Conservation (phyloP, 1,140 invertebrate species). For the Platyscapa corneri region DNA sequence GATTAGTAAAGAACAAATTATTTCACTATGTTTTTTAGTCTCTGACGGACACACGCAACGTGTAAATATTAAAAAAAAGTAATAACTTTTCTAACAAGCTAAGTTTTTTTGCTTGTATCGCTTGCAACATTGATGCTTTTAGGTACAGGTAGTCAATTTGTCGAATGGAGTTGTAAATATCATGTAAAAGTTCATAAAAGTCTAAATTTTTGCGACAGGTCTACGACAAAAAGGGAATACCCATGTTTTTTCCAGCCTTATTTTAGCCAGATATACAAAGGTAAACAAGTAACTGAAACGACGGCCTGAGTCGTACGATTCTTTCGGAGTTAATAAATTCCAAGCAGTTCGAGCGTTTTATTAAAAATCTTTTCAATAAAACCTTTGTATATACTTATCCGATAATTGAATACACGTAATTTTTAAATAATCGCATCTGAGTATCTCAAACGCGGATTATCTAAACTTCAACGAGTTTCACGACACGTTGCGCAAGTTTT, state of each 20-base stretch:
- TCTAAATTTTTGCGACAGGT: background rate
- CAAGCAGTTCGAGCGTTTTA: too few species aligned
- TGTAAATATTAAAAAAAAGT: too few species aligned
- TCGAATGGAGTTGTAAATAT: background rate
- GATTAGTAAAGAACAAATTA: slow-evolving; percentile 11
- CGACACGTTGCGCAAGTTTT: too few species aligned
- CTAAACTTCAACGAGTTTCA: too few species aligned
- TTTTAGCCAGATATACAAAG: background rate
- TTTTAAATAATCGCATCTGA: background rate
- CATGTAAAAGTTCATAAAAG: background rate
- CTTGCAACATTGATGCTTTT: background rate
- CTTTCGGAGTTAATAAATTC: too few species aligned
- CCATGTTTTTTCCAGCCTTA: background rate
- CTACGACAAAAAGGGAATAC: background rate
- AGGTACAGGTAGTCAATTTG: background rate
- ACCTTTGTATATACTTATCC: too few species aligned
- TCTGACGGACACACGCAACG: too few species aligned
- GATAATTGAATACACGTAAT: background rate
- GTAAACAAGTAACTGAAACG: background rate
- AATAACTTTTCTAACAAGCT: too few species aligned
- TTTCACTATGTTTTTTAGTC: too few species aligned
- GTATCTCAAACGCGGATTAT: too few species aligned
- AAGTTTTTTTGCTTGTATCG: too few species aligned
- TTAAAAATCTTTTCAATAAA: background rate
- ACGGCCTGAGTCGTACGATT: too few species aligned